Evolutionary conservation across 2,113 vertebrate species (phyloP).

Genomic region (Scalopus aquaticus): DNA sequence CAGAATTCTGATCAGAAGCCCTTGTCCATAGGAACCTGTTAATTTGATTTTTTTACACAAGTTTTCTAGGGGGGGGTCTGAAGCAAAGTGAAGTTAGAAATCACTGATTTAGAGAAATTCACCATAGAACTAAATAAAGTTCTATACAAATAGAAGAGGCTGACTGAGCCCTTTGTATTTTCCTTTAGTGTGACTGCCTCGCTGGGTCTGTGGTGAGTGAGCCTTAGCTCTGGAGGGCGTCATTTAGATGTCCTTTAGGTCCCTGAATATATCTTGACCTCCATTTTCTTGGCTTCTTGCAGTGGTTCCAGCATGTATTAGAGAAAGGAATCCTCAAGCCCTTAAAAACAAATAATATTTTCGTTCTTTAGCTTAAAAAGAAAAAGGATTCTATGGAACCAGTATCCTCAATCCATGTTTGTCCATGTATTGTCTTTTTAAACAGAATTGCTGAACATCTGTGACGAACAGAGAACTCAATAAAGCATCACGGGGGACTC

Average conservation of each 20-base stretch:
- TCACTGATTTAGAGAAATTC: neutral
- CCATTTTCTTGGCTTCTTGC: neutral
- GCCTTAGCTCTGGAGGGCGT: neutral
- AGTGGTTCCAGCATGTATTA: neutral
- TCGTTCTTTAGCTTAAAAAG: neutral
- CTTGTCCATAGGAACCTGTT: neutral
- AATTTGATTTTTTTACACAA: slow-evolving; percentile 5
- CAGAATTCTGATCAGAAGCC: neutral
- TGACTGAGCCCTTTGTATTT: neutral
- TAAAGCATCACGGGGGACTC: neutral
- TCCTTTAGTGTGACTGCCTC: neutral
- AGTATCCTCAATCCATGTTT: neutral
- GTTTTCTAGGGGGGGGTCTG: neutral
- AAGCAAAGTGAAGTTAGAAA: neutral
- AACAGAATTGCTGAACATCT: neutral
- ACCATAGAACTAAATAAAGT: neutral
- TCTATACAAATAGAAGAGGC: neutral
- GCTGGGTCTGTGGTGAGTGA: neutral
- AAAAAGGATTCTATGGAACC: neutral
- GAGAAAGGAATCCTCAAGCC: neutral
- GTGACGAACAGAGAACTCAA: neutral
- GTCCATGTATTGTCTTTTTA: neutral
- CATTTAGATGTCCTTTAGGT: neutral
- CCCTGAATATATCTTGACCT: neutral
- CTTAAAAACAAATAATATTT: neutral